Evolutionary conservation across 2,888 invertebrate species (phyloP).

Genomic region (Cosmia trapezina): DNA sequence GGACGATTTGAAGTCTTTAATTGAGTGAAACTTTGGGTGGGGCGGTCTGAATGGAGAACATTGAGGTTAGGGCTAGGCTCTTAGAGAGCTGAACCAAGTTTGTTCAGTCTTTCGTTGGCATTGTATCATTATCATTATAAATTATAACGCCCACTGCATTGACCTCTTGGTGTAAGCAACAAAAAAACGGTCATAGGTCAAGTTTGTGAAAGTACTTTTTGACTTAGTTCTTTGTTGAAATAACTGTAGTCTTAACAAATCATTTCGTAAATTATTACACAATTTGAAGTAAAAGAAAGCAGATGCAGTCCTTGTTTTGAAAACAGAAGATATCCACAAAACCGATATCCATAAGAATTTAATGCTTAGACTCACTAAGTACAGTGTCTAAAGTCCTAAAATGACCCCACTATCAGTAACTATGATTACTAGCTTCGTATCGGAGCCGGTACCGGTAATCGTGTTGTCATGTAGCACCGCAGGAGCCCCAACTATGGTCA

Average conservation of each 20-base stretch:
- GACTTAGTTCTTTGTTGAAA: constrained; percentile 23
- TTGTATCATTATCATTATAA: constrained; percentile 23
- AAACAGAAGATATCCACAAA: too few relatives aligned
- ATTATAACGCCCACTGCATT: constrained; percentile 36
- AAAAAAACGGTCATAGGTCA: constrained; percentile 24
- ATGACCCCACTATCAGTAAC: constrained; percentile 42
- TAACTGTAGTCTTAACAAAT: constrained; percentile 14
- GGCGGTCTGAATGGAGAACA: constrained; percentile 23
- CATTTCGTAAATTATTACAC: background rate
- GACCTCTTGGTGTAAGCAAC: constrained; percentile 8
- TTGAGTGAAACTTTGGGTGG: constrained; percentile 53
- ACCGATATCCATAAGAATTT: too few relatives aligned
- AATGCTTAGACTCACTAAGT: too few relatives aligned
- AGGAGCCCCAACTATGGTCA: constrained; percentile 76
- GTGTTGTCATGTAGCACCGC: constrained; percentile 82
- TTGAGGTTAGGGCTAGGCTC: constrained; percentile 3
- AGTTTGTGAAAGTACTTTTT: constrained; percentile 34
- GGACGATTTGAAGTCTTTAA: constrained; percentile 47
- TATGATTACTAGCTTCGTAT: constrained; percentile 47
- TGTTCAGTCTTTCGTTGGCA: background rate
- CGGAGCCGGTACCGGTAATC: constrained; percentile 74
- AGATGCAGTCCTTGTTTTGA: too few relatives aligned
- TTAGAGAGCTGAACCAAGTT: background rate
- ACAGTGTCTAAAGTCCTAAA: constrained; percentile 5
- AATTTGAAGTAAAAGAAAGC: too few relatives aligned